phyloP scores from a whole-genome alignment of 2,797 vertebrate species.

The Kryptolebias ocellatus region DNA sequence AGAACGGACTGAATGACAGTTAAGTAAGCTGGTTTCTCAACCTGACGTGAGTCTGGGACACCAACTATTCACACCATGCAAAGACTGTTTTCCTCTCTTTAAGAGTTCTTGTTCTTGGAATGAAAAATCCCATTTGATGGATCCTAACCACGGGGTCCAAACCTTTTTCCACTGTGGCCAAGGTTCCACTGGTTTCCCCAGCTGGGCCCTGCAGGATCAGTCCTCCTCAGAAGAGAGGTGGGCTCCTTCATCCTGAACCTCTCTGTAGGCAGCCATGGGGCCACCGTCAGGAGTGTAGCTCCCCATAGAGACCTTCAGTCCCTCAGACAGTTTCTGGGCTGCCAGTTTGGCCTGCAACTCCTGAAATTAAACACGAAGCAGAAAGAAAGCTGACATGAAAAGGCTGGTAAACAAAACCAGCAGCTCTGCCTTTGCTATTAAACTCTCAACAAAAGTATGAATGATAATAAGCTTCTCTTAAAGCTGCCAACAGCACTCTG shows the following conservation, averaged over 20 bases:
- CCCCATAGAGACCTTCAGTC: constrained; percentile 86
- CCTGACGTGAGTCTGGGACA: constrained; percentile 47
- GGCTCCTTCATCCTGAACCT: constrained; percentile 86
- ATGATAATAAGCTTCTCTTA: constrained; percentile 50
- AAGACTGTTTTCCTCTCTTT: constrained; percentile 50
- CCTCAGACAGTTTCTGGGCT: constrained; percentile 91
- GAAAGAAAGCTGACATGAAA: constrained; percentile 66
- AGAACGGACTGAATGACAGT: constrained; percentile 46
- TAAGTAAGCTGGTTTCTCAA: constrained; percentile 52
- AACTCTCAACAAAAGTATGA: constrained; percentile 55
- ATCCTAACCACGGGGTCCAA: constrained; percentile 66
- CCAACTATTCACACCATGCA: constrained; percentile 46
- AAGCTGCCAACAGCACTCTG: constrained; percentile 56
- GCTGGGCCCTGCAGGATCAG: constrained; percentile 70
- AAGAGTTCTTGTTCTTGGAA: constrained; percentile 59
- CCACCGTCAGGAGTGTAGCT: constrained; percentile 85
- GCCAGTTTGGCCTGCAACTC: constrained; percentile 91
- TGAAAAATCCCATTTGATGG: constrained; percentile 64
- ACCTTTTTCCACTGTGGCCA: constrained; percentile 60
- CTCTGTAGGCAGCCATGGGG: constrained; percentile 84
- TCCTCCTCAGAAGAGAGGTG: constrained; percentile 86
- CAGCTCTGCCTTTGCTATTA: constrained; percentile 48
- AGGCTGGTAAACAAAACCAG: constrained; percentile 57
- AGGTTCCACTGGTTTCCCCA: constrained; percentile 62
- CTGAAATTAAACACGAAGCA: constrained; percentile 79